Evolutionary conservation across 2,797 vertebrate genomes (phyloP).

Genomic region (Threskiornis aethiopicus): DNA sequence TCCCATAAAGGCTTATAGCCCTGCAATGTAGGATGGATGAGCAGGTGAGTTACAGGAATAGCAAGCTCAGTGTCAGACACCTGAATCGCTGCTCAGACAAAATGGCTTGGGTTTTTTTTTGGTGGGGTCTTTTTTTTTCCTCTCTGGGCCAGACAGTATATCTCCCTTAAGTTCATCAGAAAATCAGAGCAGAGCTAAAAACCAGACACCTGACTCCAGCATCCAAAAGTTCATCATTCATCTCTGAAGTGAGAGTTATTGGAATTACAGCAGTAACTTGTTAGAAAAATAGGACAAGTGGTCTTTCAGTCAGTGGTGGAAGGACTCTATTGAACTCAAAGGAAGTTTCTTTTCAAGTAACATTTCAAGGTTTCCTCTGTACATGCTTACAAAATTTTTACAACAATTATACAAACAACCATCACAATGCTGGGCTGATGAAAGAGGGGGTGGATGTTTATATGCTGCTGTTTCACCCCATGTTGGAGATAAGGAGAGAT

Average conservation of each 20-base stretch:
- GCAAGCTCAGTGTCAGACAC: background rate
- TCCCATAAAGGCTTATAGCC: background rate
- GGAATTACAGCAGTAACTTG: background rate
- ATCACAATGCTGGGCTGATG: background rate
- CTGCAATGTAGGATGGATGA: background rate
- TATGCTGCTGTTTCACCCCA: background rate
- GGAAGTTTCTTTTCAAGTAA: background rate
- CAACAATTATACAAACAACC: background rate
- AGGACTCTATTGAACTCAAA: background rate
- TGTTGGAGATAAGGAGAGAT: slow-evolving; percentile 17
- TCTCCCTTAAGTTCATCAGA: background rate
- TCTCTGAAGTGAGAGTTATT: background rate
- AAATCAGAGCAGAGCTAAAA: background rate
- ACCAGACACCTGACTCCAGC: background rate
- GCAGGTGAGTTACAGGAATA: background rate
- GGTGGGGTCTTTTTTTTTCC: background rate
- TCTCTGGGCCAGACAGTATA: background rate
- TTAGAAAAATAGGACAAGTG: background rate
- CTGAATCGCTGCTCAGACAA: background rate
- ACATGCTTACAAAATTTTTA: background rate
- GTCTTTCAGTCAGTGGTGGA: background rate
- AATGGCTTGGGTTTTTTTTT: background rate
- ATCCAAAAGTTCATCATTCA: background rate
- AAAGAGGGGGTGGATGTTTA: slow-evolving; percentile 34
- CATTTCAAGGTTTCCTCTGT: background rate